Evolutionary conservation across 2,888 invertebrate genomes (phyloP), one percentile per base, ranked within the genome.

Genomic region (Andrena camellia): DNA sequence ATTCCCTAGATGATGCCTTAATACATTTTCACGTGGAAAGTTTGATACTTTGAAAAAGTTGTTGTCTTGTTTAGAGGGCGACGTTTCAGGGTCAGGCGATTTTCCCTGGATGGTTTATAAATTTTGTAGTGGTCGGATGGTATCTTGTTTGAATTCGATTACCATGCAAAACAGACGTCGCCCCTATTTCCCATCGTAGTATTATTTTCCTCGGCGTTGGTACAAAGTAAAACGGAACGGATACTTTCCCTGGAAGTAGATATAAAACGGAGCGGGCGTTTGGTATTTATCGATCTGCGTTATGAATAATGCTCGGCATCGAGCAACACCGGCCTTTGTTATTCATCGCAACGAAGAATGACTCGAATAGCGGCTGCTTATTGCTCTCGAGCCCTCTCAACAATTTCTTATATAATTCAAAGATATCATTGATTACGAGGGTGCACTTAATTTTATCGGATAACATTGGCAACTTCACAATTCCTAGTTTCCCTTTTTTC

Each of bases 81-180:
- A 26, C 42, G 20, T 10, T 83, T 60, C 54, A 70, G 57, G 57
- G 62, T 59, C 31, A 64, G 72, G 60, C 62, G 60, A 63, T 78
- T 81, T 68, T 73, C 75, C 70, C n/a, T 71, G 66, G 67, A 85
- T 78, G 64, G 66, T 82, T 83, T 67, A 81, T 79, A 78, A 84
- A 72, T 81, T 88, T 76, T 60, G 17, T 48, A 70, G 48, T 20
- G 52, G 62, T 64, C 57, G 66, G 70, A 73, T 75, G 66, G 54
- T 78, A 76, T 83, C 73, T 72, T 69, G 75, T 84, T 67, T 75
- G 82, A 78, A 87, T 85, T 84, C 78, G 82, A 86, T 86, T 81
- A 87, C 69, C 64, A 82, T 86, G 77, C 74, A 73, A 84, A 83
- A 75, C 63, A 69, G 81, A 42, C 57, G 31, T 76, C 70, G 50